These are phyloP conservation scores for Microdon myrmicae DNA, from an alignment of 2,888 invertebrate species.

Conservation along the genomic window DNA sequence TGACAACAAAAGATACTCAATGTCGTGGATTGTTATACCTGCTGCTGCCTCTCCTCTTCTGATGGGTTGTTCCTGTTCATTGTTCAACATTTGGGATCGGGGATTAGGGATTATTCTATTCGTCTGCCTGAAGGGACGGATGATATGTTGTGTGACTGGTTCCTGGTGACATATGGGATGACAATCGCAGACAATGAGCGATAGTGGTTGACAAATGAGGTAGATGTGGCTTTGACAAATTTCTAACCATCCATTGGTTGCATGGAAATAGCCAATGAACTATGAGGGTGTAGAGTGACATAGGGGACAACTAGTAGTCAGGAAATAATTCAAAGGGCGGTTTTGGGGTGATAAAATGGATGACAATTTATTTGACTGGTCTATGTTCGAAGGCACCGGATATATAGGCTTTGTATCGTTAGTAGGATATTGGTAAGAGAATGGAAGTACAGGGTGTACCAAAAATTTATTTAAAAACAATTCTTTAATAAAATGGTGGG, in stretches of 20 bases:
- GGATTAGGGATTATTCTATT: conserved; percentile 4
- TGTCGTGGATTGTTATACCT: conserved; percentile 18
- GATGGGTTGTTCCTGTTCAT: conserved; percentile 52
- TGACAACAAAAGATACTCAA: conserved; percentile 50
- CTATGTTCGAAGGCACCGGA: no score
- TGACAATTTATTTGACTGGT: no score
- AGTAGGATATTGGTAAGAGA: no score
- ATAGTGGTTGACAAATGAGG: conserved; percentile 15
- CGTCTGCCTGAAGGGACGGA: conserved; percentile 6
- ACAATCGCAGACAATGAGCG: conserved; percentile 29
- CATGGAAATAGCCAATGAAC: conserved; percentile 12
- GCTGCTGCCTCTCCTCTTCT: conserved; percentile 30
- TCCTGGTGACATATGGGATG: conserved; percentile 36
- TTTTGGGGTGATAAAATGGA: no score
- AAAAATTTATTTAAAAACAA: no score
- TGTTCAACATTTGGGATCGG: conserved; percentile 29
- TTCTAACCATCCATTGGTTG: conserved; percentile 30
- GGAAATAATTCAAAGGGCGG: no score
- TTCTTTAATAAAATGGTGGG: no score
- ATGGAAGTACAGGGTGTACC: no score
- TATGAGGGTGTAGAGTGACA: conserved; percentile 1
- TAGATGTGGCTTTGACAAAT: conserved; percentile 32
- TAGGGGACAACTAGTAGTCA: no score
- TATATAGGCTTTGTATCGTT: no score
- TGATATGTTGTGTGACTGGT: conserved; percentile 45